A percentile compares a stretch with the other conserved stretches of the same genome.
Conservation (phyloP, 2,797 vertebrate species). For the Orestias chungarensis region DNA sequence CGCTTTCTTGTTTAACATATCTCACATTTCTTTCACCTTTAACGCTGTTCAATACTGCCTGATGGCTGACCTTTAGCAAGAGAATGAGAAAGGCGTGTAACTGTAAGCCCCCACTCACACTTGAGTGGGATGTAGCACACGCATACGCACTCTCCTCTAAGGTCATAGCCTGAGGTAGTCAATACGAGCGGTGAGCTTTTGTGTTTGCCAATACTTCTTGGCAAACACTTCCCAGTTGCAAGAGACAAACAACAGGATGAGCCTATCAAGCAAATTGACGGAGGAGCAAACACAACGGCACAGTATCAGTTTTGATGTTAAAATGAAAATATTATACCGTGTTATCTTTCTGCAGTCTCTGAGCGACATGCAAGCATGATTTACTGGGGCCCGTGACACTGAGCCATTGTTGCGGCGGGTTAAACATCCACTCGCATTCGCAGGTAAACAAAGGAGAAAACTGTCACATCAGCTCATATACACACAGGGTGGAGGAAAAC, state of each 20-base stretch:
- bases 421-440: slow-evolving; percentile 12
- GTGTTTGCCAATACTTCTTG: slow-evolving; percentile 52
- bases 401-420: slow-evolving; percentile 28
- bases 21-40: slow-evolving; percentile 77
- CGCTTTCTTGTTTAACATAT: slow-evolving; percentile 72
- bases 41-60: slow-evolving; percentile 77
- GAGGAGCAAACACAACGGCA: background rate
- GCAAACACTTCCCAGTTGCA: slow-evolving; percentile 34
- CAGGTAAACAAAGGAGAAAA: slow-evolving; percentile 42
- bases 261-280: slow-evolving; percentile 7
- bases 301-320: slow-evolving; percentile 3
- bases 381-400: slow-evolving; percentile 35
- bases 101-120: slow-evolving; percentile 68
- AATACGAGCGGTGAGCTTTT: slow-evolving; percentile 63
- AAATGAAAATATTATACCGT: slow-evolving; percentile 18
- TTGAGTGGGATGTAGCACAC: slow-evolving; percentile 27
- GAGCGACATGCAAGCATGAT: slow-evolving; percentile 20
- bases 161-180: slow-evolving; percentile 63
- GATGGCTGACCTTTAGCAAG: slow-evolving; percentile 80
- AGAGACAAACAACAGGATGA: slow-evolving; percentile 29
- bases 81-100: slow-evolving; percentile 74
- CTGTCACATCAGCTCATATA: slow-evolving; percentile 23
- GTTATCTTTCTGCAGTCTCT: slow-evolving; percentile 7
- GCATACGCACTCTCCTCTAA: slow-evolving; percentile 41
- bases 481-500: slow-evolving; percentile 1